These are phyloP conservation scores for Stegostoma tigrinum DNA, from an alignment of 2,113 vertebrate genomes.

Conservation along the genomic window DNA sequence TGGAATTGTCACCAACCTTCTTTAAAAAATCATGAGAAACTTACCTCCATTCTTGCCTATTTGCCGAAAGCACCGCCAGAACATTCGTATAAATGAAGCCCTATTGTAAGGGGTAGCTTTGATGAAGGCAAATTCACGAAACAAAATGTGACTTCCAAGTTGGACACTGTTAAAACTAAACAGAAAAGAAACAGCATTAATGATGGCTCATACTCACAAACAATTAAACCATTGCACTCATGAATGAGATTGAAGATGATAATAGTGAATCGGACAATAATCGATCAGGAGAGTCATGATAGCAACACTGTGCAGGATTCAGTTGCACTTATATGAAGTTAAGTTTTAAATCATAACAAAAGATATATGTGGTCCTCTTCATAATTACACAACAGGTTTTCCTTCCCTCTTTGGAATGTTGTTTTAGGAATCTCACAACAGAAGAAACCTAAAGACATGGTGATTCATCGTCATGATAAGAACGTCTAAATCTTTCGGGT, in stretches of 20 bases:
- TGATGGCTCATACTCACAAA: not conserved
- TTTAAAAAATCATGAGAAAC: conserved; percentile 33
- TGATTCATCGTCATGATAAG: not conserved
- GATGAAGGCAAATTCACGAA: conserved; percentile 87
- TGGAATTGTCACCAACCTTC: not conserved
- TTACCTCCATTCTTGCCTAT: conserved; percentile 89
- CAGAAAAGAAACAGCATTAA: conserved; percentile 46
- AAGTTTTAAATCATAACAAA: not conserved
- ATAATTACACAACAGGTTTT: not conserved
- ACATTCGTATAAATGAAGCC: conserved; percentile 78
- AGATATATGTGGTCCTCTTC: not conserved
- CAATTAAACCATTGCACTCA: not conserved
- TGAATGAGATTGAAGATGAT: not conserved
- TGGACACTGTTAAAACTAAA: conserved; percentile 85
- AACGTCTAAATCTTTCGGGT: no score
- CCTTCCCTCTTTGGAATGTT: not conserved
- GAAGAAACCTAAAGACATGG: not conserved
- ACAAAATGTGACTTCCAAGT: conserved; percentile 87
- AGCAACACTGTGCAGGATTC: no score
- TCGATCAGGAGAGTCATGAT: no score
- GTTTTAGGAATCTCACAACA: not conserved
- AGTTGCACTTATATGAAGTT: no score
- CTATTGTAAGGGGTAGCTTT: conserved; percentile 85
- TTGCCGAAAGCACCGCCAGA: conserved; percentile 91
- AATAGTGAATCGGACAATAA: not conserved